Conservation (phyloP, 2,888 invertebrate genomes). For the Choristoneura rosaceana region DNA sequence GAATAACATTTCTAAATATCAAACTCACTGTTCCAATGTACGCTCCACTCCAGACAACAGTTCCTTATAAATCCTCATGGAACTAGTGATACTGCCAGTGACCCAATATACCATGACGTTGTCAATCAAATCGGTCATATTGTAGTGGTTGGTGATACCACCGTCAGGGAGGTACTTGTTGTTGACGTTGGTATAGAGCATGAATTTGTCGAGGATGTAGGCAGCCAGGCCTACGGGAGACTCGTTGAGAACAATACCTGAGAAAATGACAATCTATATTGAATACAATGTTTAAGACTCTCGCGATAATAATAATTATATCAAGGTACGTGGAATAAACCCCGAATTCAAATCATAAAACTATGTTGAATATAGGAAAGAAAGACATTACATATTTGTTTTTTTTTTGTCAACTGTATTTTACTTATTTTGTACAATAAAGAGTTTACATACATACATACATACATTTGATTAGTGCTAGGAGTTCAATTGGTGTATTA, state of each 20-base stretch:
- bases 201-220: conserved; percentile 95
- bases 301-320: too few species aligned
- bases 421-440: too few species aligned
- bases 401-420: too few species aligned
- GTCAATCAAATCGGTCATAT: conserved; percentile 73
- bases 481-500: too few species aligned
- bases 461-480: too few species aligned
- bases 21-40: conserved; percentile 71
- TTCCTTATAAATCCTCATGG: conserved; percentile 88
- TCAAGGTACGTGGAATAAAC: too few species aligned
- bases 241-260: conserved; percentile 89
- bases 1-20: too few species aligned
- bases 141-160: conserved; percentile 80
- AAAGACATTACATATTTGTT: too few species aligned
- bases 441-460: too few species aligned
- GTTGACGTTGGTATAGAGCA: conserved; percentile 86
- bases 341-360: too few species aligned
- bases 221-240: conserved; percentile 94
- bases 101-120: conserved; percentile 85
- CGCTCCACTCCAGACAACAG: conserved; percentile 61
- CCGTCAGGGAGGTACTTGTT: conserved; percentile 85
- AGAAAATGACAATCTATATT: conserved; percentile 45
- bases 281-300: too few species aligned
- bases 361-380: too few species aligned
- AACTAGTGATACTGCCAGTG: conserved; percentile 76